These are phyloP conservation scores for Rhinoptilus africanus DNA, from an alignment of 2,113 vertebrate genomes.

Conservation along the genomic window DNA sequence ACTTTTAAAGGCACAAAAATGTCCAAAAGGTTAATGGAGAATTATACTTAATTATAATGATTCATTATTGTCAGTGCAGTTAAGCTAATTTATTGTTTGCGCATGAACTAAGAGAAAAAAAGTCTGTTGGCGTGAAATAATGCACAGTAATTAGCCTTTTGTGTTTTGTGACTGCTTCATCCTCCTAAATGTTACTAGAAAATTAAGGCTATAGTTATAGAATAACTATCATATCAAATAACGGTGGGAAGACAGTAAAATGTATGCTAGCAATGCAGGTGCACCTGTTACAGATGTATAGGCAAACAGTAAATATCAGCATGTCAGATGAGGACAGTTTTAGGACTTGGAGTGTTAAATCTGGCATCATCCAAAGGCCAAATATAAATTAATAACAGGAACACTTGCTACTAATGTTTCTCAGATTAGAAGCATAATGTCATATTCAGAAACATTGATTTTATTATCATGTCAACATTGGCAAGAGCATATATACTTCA, in stretches of 20 bases:
- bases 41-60: conserved; percentile 81
- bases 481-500: conserved; percentile 24
- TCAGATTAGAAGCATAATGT: conserved; percentile 71
- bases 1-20: conserved; percentile 64
- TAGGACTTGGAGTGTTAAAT: conserved; percentile 63
- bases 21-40: conserved; percentile 78
- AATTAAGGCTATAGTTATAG: conserved; percentile 49
- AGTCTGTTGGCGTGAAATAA: conserved; percentile 69
- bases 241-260: conserved; percentile 54
- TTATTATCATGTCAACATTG: conserved; percentile 72
- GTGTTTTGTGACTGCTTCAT: conserved; percentile 69
- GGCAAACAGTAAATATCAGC: conserved; percentile 74
- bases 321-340: conserved; percentile 80
- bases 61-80: conserved; percentile 75
- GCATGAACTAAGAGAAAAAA: conserved; percentile 66
- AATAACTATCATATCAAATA: conserved; percentile 47
- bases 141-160: conserved; percentile 72
- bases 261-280: conserved; percentile 50
- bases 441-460: conserved; percentile 69
- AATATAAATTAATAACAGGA: conserved; percentile 76
- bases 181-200: conserved; percentile 65
- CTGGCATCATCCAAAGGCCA: conserved; percentile 74
- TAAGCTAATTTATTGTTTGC: conserved; percentile 79
- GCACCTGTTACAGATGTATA: conserved; percentile 83
- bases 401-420: conserved; percentile 72